Evolutionary conservation across 2,113 vertebrate species (phyloP), one percentile per base, ranked within the genome.

Genomic region (Misgurnus anguillicaudatus): DNA sequence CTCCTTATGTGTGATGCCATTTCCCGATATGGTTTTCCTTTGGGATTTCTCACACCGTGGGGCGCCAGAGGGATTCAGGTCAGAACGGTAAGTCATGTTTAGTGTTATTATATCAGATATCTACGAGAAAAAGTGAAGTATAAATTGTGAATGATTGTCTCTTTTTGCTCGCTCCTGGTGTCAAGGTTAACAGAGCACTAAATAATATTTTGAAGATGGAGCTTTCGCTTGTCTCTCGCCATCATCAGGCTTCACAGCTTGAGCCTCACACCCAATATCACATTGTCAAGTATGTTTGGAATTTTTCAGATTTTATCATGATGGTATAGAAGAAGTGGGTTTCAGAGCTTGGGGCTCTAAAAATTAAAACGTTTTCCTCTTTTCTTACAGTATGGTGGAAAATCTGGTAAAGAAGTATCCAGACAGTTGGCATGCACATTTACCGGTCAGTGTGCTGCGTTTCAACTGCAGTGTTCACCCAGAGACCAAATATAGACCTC

Each of bases 101-200:
- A 19, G 8, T 53, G 41, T 9, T 71, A 67, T 68, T 9, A 24
- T 68, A 38, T 69, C 14, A 19, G 42, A 45, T 7, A 8, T 17
- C 53, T 8, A 1, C 9, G n/a, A n/a, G 6, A 3, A 2, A 8
- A 6, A 1, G 51, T n/a, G 48, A 31, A 2, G 24, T 3, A 31
- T 2, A 31, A 9, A 9, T 45, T 45, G n/a, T 72, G 11, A 8
- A 0, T 42, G 0, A 76, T 6, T 75, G 16, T 39, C 6, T 31
- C 19, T 2, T 61, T 74, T 61, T 74, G 39, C 39, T 61, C 31
- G 6, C 53, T 57, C 16, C 5, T 63, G 21, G 31, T 61, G 41
- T 63, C 24, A 36, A 92, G 91, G 89, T 92, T 80, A 92, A 92
- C 84, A 60, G 71, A 58, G 85, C 88, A 6, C 85, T 92, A 38